Conservation (phyloP, 2,113 vertebrate genomes). For the Sylvietta virens region DNA sequence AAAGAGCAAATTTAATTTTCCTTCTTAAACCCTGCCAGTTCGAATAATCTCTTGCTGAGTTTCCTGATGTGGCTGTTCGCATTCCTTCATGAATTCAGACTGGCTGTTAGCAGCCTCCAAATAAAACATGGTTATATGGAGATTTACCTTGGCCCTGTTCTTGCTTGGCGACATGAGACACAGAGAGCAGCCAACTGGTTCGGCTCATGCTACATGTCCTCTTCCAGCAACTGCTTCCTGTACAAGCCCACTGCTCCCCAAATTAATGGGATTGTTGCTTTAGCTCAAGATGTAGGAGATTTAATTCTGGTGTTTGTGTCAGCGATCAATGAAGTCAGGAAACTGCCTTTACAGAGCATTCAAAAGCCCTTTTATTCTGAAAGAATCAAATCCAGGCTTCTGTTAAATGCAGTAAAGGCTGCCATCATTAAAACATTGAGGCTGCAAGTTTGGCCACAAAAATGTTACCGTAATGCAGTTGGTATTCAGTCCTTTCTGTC, state of each 20-base stretch:
- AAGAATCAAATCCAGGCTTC: conserved; percentile 59
- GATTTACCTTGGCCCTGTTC: conserved; percentile 44
- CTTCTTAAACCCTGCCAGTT: conserved; percentile 9
- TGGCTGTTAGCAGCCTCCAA: conserved; percentile 41
- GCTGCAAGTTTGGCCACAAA: conserved; percentile 54
- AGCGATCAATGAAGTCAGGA: conserved; percentile 18
- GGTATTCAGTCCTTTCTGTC: conserved; percentile 40
- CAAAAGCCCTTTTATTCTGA: conserved; percentile 38
- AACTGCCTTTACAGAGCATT: conserved; percentile 43
- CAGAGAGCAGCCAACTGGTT: conserved; percentile 10
- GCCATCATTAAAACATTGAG: conserved; percentile 40
- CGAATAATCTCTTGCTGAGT: conserved; percentile 4
- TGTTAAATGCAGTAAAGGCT: conserved; percentile 39
- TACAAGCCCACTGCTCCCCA: conserved; percentile 3
- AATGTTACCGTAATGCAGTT: conserved; percentile 36
- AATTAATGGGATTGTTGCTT: conserved; percentile 33
- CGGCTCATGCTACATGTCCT: not conserved
- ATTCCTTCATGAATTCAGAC: conserved; percentile 31
- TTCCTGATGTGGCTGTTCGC: conserved; percentile 47
- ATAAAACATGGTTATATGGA: conserved; percentile 40
- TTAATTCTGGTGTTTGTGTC: conserved; percentile 44
- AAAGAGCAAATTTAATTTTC: conserved; percentile 35
- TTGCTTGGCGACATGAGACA: not conserved
- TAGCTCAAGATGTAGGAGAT: conserved; percentile 22
- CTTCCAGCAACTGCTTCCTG: conserved; percentile 28